phyloP scores from a whole-genome alignment of 2,113 vertebrate genomes.

The Ranitomeya variabilis region DNA sequence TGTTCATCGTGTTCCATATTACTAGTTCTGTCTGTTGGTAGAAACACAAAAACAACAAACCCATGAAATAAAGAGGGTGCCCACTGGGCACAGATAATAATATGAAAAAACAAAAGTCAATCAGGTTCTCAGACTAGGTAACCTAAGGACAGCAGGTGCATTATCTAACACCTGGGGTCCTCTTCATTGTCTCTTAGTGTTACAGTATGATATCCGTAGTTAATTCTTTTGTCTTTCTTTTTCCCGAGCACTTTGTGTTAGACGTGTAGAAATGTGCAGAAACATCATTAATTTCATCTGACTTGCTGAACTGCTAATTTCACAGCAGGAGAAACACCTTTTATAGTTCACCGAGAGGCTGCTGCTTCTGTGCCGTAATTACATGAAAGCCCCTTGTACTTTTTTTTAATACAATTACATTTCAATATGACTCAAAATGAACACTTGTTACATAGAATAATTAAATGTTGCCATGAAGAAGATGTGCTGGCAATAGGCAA shows the following conservation, averaged over 20 bases:
- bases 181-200: neutral
- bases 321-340: constrained; percentile 47
- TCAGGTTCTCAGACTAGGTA: neutral
- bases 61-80: neutral
- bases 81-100: neutral
- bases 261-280: constrained; percentile 19
- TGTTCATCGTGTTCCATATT: too few species aligned
- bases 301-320: constrained; percentile 50
- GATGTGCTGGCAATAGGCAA: neutral
- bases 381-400: constrained; percentile 1
- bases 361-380: neutral
- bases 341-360: constrained; percentile 25
- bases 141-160: neutral
- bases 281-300: constrained; percentile 42
- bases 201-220: neutral
- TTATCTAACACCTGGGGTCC: neutral
- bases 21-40: too few species aligned
- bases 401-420: constrained; percentile 35
- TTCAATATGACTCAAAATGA: neutral
- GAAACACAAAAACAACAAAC: too few species aligned
- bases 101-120: neutral
- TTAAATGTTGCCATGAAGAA: neutral
- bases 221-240: constrained; percentile 13
- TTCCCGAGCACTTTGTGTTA: neutral
- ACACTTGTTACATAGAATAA: neutral